phyloP scores from a whole-genome alignment of 2,113 vertebrate species.

The Mastomys coucha region DNA sequence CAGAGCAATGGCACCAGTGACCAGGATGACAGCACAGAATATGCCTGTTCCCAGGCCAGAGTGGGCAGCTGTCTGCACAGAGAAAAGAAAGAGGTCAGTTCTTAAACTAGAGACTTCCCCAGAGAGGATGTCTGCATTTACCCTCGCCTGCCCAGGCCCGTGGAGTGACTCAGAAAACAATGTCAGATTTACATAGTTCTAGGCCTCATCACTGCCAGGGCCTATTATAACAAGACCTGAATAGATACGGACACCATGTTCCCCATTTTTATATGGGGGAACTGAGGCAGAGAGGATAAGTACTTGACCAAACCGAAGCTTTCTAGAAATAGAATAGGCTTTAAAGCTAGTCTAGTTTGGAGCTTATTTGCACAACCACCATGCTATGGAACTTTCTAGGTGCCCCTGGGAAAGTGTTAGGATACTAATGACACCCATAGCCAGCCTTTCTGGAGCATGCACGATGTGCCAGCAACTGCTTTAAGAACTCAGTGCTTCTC shows the following conservation, averaged over 20 bases:
- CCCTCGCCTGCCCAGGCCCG: not conserved
- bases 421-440: not conserved
- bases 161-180: not conserved
- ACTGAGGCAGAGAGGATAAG: not conserved
- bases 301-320: not conserved
- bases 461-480: not conserved
- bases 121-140: not conserved
- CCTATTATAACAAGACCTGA: not conserved
- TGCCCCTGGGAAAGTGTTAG: not conserved
- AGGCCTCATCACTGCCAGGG: not conserved
- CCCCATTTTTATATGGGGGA: not conserved
- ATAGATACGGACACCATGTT: not conserved
- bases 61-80: constrained; percentile 84
- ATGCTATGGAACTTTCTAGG: not conserved
- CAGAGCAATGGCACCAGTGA: constrained; percentile 81
- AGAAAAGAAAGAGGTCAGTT: not conserved
- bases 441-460: not conserved
- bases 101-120: not conserved
- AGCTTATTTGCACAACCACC: not conserved
- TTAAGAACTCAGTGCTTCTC: not conserved
- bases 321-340: not conserved
- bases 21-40: constrained; percentile 88
- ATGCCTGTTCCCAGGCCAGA: constrained; percentile 88
- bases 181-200: not conserved
- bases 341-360: not conserved